Conservation (phyloP, 2,888 invertebrate genomes). For the Fabriciana adippe region DNA sequence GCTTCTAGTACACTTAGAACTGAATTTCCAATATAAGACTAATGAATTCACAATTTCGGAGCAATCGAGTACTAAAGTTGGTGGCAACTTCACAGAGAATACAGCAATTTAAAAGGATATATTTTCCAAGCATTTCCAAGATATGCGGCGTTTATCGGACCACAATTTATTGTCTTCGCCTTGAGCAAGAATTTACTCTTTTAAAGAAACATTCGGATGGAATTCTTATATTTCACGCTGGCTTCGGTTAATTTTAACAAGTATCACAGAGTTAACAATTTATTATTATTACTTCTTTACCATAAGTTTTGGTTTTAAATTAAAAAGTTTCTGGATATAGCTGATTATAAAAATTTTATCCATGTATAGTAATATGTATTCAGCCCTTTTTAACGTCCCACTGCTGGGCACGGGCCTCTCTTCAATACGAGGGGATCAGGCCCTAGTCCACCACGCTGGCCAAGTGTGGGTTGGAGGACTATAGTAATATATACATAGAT, state of each 20-base stretch:
- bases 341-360: too few species aligned
- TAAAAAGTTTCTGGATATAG: too few species aligned
- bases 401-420: too few species aligned
- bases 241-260: constrained; percentile 20
- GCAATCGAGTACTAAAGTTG: constrained; percentile 16
- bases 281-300: too few species aligned
- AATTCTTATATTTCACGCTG: constrained; percentile 9
- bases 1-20: background rate
- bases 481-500: too few species aligned
- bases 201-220: constrained; percentile 31
- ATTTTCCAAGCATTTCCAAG: constrained; percentile 35
- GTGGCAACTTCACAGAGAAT: constrained; percentile 37
- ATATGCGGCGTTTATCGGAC: constrained; percentile 47
- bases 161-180: constrained; percentile 48
- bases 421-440: too few species aligned
- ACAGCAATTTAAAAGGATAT: constrained; percentile 51
- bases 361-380: too few species aligned
- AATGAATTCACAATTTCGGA: constrained; percentile 20
- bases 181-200: constrained; percentile 39
- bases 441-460: too few species aligned
- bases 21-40: background rate
- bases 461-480: too few species aligned
- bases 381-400: too few species aligned
- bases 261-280: constrained; percentile 3
- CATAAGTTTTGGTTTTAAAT: too few species aligned